Conservation (phyloP, 2,797 vertebrate species). For the Sus cebifrons region DNA sequence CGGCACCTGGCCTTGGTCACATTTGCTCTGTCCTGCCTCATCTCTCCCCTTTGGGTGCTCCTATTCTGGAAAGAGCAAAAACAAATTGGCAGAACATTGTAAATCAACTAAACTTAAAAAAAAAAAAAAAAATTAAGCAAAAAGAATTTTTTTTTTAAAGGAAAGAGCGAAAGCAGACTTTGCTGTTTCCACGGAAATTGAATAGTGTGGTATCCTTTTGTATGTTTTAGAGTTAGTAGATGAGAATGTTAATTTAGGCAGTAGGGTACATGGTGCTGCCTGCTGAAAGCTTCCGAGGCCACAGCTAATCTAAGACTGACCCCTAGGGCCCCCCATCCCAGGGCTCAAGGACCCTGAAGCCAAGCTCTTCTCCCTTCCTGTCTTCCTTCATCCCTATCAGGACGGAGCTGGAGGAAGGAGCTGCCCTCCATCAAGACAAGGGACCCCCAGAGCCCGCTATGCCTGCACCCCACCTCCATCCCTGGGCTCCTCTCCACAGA, state of each 20-base stretch:
- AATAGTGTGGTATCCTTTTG: neutral
- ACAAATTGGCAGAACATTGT: no score
- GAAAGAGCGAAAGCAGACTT: neutral
- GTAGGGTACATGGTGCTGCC: neutral
- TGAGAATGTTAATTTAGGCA: neutral
- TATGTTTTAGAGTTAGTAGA: neutral
- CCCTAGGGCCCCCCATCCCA: no score
- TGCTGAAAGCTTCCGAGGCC: neutral
- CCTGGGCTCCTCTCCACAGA: no score
- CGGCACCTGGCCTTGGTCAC: rapidly evolving
- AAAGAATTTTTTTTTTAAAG: neutral
- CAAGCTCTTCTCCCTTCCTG: neutral
- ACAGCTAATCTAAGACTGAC: neutral
- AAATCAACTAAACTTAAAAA: no score
- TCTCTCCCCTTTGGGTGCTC: neutral
- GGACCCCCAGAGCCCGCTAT: rapidly evolving
- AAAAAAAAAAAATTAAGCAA: no score
- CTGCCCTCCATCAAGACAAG: neutral
- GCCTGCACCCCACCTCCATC: neutral
- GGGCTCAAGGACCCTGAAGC: neutral
- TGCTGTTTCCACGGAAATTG: neutral
- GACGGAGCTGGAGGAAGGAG: neutral
- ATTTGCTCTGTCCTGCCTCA: neutral
- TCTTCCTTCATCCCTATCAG: neutral
- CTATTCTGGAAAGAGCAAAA: no score